Conservation (phyloP, 2,113 vertebrate genomes). For the Lasiurus borealis region DNA sequence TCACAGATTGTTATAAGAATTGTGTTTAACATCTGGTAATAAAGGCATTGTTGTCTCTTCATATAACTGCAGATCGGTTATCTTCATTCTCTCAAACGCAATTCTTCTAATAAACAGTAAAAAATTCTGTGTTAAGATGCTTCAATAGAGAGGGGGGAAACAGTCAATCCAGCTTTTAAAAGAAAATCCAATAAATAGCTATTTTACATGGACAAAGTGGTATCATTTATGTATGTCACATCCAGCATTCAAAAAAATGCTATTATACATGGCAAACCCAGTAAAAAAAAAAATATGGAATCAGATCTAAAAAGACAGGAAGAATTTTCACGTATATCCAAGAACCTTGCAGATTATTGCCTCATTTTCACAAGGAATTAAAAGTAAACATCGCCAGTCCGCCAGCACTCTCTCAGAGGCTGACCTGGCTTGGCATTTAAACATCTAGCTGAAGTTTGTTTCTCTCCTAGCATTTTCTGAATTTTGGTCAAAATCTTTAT, state of each 20-base stretch:
- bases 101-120: slow-evolving; percentile 91
- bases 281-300: slow-evolving; percentile 90
- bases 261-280: slow-evolving; percentile 88
- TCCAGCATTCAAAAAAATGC: slow-evolving; percentile 94
- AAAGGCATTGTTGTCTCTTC: slow-evolving; percentile 83
- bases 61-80: slow-evolving; percentile 69
- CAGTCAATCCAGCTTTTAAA: slow-evolving; percentile 87
- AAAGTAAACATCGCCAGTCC: slow-evolving; percentile 91
- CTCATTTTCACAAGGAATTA: slow-evolving; percentile 94
- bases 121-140: slow-evolving; percentile 87
- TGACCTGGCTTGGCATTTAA: slow-evolving; percentile 90
- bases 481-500: slow-evolving; percentile 91
- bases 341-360: slow-evolving; percentile 97
- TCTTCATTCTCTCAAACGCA: slow-evolving; percentile 81
- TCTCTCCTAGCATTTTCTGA: slow-evolving; percentile 88
- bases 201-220: slow-evolving; percentile 94
- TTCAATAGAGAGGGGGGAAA: slow-evolving; percentile 83
- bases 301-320: slow-evolving; percentile 89
- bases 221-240: slow-evolving; percentile 91
- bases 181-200: slow-evolving; percentile 91
- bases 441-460: slow-evolving; percentile 87
- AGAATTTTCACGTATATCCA: slow-evolving; percentile 97
- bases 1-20: slow-evolving; percentile 91
- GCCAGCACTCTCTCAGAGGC: slow-evolving; percentile 90
- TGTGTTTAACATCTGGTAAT: slow-evolving; percentile 84